Conservation (phyloP, 2,888 invertebrate species). For the Ichneumoninae sp. region DNA sequence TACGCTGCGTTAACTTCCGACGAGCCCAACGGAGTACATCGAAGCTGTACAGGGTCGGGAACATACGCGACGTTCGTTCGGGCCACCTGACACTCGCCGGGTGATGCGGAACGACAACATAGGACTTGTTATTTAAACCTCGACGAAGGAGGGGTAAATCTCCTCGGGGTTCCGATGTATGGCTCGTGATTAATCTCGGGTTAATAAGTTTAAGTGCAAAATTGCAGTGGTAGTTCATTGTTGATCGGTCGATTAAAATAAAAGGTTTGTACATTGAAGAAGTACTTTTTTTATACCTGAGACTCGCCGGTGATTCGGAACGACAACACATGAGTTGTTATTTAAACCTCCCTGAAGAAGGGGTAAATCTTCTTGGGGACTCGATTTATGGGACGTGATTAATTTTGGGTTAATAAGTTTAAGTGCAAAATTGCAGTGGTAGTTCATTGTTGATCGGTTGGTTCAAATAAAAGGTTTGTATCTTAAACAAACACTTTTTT, state of each 20-base stretch:
- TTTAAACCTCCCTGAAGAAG: slow-evolving; percentile 17
- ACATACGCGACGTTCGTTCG: slow-evolving; percentile 37
- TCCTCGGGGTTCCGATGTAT: background rate
- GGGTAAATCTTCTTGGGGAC: background rate
- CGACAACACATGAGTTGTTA: slow-evolving; percentile 36
- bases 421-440: too few relatives aligned
- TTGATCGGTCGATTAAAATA: too few relatives aligned
- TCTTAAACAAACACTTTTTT: too few relatives aligned
- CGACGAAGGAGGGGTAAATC: background rate
- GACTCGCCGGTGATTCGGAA: slow-evolving; percentile 25
- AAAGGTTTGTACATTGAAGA: too few relatives aligned
- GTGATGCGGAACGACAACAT: slow-evolving; percentile 34
- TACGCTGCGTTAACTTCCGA: slow-evolving; percentile 39
- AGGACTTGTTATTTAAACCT: slow-evolving; percentile 40
- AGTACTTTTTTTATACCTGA: too few relatives aligned
- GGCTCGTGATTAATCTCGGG: too few relatives aligned
- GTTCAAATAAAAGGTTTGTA: too few relatives aligned
- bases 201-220: too few relatives aligned
- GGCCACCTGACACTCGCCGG: slow-evolving; percentile 58
- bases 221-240: too few relatives aligned
- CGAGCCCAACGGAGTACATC: slow-evolving; percentile 30
- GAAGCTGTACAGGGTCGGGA: background rate
- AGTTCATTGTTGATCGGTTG: too few relatives aligned
- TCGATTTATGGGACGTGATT: background rate
- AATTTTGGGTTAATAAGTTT: too few relatives aligned